Evolutionary conservation across 2,113 vertebrate species (phyloP).

Genomic region (Oenanthe melanoleuca): DNA sequence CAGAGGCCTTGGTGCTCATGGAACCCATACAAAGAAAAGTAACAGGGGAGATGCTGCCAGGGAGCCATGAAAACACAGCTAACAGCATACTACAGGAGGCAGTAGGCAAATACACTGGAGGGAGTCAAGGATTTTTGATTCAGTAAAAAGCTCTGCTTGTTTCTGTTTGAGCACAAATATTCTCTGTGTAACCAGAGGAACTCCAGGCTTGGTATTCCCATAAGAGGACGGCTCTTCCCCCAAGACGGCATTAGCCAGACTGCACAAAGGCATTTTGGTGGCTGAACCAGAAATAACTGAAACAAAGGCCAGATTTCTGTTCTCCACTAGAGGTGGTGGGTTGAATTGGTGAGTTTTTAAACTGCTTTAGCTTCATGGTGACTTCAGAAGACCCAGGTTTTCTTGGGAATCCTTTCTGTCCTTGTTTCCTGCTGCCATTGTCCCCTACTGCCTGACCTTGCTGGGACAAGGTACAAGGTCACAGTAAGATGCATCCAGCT

Average conservation of each 20-base stretch:
- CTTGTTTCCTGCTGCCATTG: background rate
- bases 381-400: background rate
- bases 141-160: background rate
- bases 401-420: background rate
- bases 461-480: background rate
- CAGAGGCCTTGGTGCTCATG: background rate
- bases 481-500: background rate
- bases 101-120: accelerated
- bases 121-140: background rate
- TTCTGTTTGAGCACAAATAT: background rate
- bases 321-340: background rate
- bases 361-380: background rate
- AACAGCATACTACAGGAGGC: background rate
- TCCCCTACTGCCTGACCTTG: accelerated
- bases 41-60: background rate
- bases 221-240: background rate
- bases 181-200: background rate
- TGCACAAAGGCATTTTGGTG: background rate
- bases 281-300: background rate
- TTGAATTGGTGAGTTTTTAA: background rate
- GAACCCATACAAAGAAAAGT: background rate
- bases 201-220: background rate
- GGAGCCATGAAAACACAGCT: background rate
- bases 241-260: background rate
- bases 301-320: background rate